Conservation (phyloP, 92 coral and sea anemone species). For the Muricea muricata region DNA sequence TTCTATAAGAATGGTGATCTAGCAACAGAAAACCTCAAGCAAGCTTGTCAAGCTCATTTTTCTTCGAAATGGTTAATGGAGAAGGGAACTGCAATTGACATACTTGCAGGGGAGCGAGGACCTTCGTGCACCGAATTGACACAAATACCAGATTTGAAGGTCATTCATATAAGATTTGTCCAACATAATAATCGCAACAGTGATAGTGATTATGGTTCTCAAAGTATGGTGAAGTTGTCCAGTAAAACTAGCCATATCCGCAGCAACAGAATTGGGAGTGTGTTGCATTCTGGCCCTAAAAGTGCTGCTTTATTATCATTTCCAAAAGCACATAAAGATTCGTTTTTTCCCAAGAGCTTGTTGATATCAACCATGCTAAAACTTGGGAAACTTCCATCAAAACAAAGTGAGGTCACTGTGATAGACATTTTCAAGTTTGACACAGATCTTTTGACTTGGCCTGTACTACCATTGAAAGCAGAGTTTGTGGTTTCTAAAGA, state of each 20-base stretch:
- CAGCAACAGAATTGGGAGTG: background rate
- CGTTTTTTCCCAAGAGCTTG: constrained; percentile 56
- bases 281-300: background rate
- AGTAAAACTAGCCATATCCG: background rate
- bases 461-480: constrained; percentile 43
- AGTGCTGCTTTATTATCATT: background rate
- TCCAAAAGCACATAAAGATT: background rate
- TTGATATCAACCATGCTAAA: constrained; percentile 65
- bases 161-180: constrained; percentile 1
- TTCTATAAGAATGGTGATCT: background rate
- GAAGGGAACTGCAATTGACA: constrained; percentile 31
- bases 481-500: constrained; percentile 46
- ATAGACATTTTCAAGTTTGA: constrained; percentile 43
- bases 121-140: constrained; percentile 19
- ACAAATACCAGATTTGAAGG: constrained; percentile 37
- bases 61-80: constrained; percentile 24
- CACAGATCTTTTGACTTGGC: constrained; percentile 53
- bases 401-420: constrained; percentile 34
- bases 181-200: background rate
- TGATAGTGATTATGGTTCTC: constrained; percentile 14
- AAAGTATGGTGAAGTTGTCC: background rate
- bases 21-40: background rate
- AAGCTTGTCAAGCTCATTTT: constrained; percentile 38
- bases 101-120: constrained; percentile 40
- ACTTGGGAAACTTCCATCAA: constrained; percentile 62